A percentile compares a stretch with the other conserved stretches of the same genome.
phyloP scores from a whole-genome alignment of 2,113 vertebrate genomes.

The Heterotis niloticus region DNA sequence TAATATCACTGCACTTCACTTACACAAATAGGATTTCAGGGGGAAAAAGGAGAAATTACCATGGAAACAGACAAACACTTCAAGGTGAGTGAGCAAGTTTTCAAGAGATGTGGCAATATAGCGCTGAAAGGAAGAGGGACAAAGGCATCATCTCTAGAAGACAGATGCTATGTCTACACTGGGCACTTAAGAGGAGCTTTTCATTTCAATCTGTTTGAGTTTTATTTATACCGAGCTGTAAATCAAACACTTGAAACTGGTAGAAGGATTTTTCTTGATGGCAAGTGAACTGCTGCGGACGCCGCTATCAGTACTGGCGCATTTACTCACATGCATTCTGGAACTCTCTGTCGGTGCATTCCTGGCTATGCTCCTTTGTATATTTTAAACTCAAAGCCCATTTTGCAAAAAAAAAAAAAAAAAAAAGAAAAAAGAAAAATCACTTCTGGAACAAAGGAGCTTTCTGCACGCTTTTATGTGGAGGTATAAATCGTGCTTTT shows the following conservation, averaged over 20 bases:
- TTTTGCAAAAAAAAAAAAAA: not conserved
- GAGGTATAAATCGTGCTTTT: too few species aligned
- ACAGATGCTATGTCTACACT: not conserved
- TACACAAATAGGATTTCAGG: conserved; percentile 28
- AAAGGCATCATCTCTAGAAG: not conserved
- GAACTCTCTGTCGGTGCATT: not conserved
- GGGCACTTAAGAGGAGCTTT: not conserved
- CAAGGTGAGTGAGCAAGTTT: conserved; percentile 45
- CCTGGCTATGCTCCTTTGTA: not conserved
- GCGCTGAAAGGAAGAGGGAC: conserved; percentile 34
- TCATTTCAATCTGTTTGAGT: not conserved
- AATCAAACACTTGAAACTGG: not conserved
- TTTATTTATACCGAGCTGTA: not conserved
- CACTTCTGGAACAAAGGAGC: not conserved
- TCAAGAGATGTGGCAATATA: conserved; percentile 45
- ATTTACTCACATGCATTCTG: not conserved
- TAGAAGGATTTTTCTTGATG: not conserved
- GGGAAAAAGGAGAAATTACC: conserved; percentile 46
- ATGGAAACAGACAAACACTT: conserved; percentile 58
- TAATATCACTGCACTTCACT: conserved; percentile 21
- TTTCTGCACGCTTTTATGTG: too few species aligned
- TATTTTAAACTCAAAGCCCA: not conserved
- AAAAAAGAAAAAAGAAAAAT: not conserved
- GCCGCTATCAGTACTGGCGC: not conserved
- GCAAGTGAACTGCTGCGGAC: not conserved